Evolutionary conservation across 2,888 invertebrate genomes (phyloP), one percentile per base, ranked within the genome.

Genomic region (Fragum fragum): DNA sequence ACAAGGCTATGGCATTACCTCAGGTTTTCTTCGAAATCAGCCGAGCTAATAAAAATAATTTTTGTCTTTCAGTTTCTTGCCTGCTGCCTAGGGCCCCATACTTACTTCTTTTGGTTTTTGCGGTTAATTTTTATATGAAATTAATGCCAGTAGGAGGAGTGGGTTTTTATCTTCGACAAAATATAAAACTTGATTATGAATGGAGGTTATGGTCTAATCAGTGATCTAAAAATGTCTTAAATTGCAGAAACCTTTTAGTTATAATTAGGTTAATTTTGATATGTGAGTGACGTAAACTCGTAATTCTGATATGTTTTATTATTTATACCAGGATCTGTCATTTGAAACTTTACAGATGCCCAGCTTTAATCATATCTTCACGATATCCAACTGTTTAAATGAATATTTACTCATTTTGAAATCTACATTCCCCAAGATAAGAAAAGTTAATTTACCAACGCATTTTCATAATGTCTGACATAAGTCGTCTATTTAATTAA

Each of bases 201-300:
- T 73, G 75, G 74, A 83, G 79, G 77, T 79, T 83, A 74, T 57
- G 75, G 79, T 82, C 82, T 85, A 81, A 86, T 86, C 85, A 83
- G 63, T 52, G 55, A 83, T 86, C 85, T 86, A 76, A 85, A 86
- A 82, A 81, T 71, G 79, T 75, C 81, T 80, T 75, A 72, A 83
- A 86, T 83, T 83, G 85, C 78, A 52, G 79, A 86, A 86, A 86
- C 83, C 85, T 86, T 86, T 86, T 86, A 86, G 85, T 70, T 57
- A 80, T 86, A 86, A 86, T 86, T 86, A 79, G 81, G 85, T 86
- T 86, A 86, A 86, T 86, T 86, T 81, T 86, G 85, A 86, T 86
- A 86, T 83, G 83, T 36, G 71, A 74, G 72, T 83, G 85, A 86
- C 81, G 79, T 72, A 69, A 81, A 75, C 73, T 77, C 81, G 75